A percentile compares a stretch with the other conserved stretches of the same genome.
phyloP scores from a whole-genome alignment of 30 jellyfish, hydroid and myxozoan genomes.

The Catostylus mosaicus region DNA sequence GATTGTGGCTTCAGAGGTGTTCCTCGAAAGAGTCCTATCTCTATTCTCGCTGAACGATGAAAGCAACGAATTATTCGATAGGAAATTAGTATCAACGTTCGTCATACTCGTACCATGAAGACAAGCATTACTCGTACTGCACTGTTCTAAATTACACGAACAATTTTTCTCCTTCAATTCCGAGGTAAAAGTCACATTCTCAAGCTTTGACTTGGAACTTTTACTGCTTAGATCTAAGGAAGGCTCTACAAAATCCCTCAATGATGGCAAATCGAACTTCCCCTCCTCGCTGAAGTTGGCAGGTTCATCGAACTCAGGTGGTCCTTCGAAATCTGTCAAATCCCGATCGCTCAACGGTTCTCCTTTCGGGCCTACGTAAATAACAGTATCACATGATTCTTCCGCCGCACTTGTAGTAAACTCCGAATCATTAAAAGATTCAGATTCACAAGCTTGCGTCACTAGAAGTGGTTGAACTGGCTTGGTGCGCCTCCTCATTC shows the following conservation, averaged over 20 bases:
- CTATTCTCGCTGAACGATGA: constrained; percentile 58
- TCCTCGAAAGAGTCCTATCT: constrained; percentile 14
- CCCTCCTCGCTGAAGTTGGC: constrained; percentile 1
- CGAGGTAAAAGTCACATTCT: not conserved
- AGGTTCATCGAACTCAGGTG: constrained; percentile 56
- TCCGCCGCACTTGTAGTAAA: constrained; percentile 97
- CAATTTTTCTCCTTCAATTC: constrained; percentile 55
- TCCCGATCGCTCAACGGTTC: constrained; percentile 87
- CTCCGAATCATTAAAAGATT: constrained; percentile 87
- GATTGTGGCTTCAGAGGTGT: constrained; percentile 6
- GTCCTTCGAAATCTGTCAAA: constrained; percentile 91
- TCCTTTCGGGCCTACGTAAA: constrained; percentile 87
- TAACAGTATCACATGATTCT: constrained; percentile 97
- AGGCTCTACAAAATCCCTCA: constrained; percentile 14
- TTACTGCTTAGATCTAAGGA: constrained; percentile 5
- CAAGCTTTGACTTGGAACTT: not conserved
- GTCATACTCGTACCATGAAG: constrained; percentile 67
- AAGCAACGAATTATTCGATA: constrained; percentile 34
- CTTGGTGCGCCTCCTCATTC: constrained; percentile 80
- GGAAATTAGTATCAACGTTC: constrained; percentile 51
- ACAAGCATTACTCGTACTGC: constrained; percentile 52
- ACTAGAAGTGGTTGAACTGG: constrained; percentile 93
- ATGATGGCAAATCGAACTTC: constrained; percentile 6
- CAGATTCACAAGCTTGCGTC: constrained; percentile 96
- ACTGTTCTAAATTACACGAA: constrained; percentile 42